Evolutionary conservation across 2,888 invertebrate genomes (phyloP), one percentile per base, ranked within the genome.

Genomic region (Heliconius erato): DNA sequence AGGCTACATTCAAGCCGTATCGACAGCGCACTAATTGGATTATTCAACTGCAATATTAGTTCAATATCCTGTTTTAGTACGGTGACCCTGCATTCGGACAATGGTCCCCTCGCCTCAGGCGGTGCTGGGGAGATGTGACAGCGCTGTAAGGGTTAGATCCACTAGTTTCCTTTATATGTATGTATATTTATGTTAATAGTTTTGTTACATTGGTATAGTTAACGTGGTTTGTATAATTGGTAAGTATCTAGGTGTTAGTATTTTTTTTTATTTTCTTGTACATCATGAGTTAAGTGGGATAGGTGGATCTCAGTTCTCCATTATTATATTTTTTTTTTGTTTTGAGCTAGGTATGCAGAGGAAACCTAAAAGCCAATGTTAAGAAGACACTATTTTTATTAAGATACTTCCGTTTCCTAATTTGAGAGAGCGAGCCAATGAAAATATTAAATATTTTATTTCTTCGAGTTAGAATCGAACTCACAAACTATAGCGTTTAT

Each of bases 31-130:
- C 92, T 94, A 94, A 94, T 94, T 94, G 93, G 92, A 94, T 94
- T 93, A 93, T 91, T 90, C 89, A 89, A 90, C 90, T 91, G 91
- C 91, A 91, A 93, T 93, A 94, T 94, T 93, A 94, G 91, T 91
- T 89, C 91, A 91, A 92, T 93, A 92, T 92, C 89, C 89, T 84
- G 87, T 88, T 89, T 91, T 90, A 85, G 92, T 91, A 91, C 93
- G 92, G 87, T 93, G 94, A 94, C 94, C 94, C 91, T 90, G 86
- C 91, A 90, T 90, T 92, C 90, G 90, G 90, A 91, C 91, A 90
- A 89, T 89, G 88, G 87, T 86, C 85, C 88, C 88, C 85, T 85
- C 83, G 83, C 81, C 54, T 68, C 26, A 79, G 83, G 83, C 82
- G 80, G 28, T 69, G 28, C 81, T 54, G 79, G 77, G 67, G 71